phyloP scores from a whole-genome alignment of 2,797 vertebrate species.

The Rallus crepitans region DNA sequence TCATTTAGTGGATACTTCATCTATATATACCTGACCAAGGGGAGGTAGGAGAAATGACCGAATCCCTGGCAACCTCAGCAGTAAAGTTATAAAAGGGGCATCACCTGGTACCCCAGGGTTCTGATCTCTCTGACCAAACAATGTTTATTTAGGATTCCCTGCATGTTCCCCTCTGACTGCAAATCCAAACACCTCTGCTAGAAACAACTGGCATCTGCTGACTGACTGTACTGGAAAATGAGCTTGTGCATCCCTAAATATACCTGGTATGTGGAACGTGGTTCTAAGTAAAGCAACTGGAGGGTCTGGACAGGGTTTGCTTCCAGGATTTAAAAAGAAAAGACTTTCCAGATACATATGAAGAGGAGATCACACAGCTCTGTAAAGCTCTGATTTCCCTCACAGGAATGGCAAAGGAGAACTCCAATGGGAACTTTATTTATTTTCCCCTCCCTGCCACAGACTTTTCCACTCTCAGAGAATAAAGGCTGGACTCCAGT shows the following conservation, averaged over 20 bases:
- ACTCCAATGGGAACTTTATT: background rate
- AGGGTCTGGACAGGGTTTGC: background rate
- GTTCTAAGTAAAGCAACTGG: background rate
- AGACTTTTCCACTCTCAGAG: background rate
- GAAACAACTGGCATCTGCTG: background rate
- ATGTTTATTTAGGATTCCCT: background rate
- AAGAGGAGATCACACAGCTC: background rate
- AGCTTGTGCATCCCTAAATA: background rate
- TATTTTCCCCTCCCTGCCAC: background rate
- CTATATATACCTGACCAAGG: background rate
- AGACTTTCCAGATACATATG: background rate
- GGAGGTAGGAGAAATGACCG: background rate
- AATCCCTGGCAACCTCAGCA: background rate
- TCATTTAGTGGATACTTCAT: conserved; percentile 48
- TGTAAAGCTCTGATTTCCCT: background rate
- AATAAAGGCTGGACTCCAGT: background rate
- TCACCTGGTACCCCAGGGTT: background rate
- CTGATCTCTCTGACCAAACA: background rate
- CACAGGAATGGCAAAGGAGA: background rate
- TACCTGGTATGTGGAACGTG: background rate
- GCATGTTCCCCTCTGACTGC: background rate
- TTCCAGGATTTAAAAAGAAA: background rate
- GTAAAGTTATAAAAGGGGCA: background rate
- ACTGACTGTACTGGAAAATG: background rate
- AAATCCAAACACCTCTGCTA: background rate